Base-by-base conservation (phyloP, 2,797 vertebrate genomes). In the Phalanger gymnotis region DNA sequence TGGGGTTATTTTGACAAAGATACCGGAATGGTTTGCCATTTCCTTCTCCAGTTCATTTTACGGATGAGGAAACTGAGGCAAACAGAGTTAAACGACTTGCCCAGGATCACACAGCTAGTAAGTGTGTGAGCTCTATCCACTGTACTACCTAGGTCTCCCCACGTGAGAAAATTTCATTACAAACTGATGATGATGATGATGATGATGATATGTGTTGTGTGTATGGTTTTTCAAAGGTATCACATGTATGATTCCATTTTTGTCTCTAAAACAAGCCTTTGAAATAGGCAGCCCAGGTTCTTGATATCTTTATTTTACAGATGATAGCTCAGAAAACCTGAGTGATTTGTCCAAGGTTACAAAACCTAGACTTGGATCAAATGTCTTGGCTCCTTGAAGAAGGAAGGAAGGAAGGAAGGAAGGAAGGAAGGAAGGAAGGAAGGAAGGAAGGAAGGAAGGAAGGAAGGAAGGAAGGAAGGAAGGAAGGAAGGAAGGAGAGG, bases 211-310 rank as follows among this genome's bases (percentile, higher is more conserved):
- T 61, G 30, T 13, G 31, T 13, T 61, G 30, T 61, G 12, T 61
- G 25, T 57, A 10, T 27, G 30, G 9, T 30, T 73, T 92, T 96
- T 90, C 53, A 95, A 94, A 96, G 53, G 2, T 90, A 94, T 94
- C 47, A 28, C 47, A 66, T 30, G 9, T 53, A 16, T 54, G 30
- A 57, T 73, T 73, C 95, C 91, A 91, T 30, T 90, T 90, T 73
- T 91, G 94, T 47, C 27, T 95, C 90, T 11, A 34, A 14, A 93
- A 55, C 25, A 66, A 90, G 40, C 47, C 19, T 16, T 34, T 34
- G 47, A 95, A n/a, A 10, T 6, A 16, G 22, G 27, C 25, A 56
- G 25, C 16, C 4, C 61, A n/a, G 34, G 14, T 0, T 66, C 16
- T 16, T 34, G 31, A 34, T n/a, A 66, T n/a, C 31, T n/a, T 34